Conservation (phyloP, 2,888 invertebrate species). For the Germaria angustata region DNA sequence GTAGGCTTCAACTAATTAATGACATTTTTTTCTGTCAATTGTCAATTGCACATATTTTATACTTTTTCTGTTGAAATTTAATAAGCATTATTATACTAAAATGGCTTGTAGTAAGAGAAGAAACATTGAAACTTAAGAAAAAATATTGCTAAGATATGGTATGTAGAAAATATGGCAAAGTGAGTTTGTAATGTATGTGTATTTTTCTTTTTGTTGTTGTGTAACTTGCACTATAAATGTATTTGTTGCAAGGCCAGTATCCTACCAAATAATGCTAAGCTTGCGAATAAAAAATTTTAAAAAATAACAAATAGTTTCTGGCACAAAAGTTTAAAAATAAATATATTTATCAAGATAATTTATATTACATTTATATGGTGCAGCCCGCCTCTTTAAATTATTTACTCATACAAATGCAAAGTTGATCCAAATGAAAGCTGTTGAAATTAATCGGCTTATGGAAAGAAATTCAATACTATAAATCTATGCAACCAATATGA, state of each 20-base stretch:
- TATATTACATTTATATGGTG: too few species aligned
- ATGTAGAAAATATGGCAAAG: too few species aligned
- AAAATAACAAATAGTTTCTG: background rate
- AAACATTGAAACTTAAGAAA: background rate
- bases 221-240: background rate
- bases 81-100: background rate
- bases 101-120: background rate
- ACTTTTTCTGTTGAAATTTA: background rate
- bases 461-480: too few species aligned
- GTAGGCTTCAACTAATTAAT: conserved; percentile 53
- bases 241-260: background rate
- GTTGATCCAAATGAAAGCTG: too few species aligned
- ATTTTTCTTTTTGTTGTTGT: background rate
- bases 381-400: too few species aligned
- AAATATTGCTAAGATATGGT: background rate
- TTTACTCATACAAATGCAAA: too few species aligned
- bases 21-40: background rate
- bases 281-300: background rate
- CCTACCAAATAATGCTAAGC: background rate
- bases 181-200: too few species aligned
- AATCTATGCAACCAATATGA: too few species aligned
- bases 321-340: background rate
- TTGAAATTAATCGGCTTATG: too few species aligned
- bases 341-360: background rate
- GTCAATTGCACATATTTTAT: conserved; percentile 7